Evolutionary conservation across 2,797 vertebrate genomes (phyloP).

Genomic region (Acanthiza pusilla): DNA sequence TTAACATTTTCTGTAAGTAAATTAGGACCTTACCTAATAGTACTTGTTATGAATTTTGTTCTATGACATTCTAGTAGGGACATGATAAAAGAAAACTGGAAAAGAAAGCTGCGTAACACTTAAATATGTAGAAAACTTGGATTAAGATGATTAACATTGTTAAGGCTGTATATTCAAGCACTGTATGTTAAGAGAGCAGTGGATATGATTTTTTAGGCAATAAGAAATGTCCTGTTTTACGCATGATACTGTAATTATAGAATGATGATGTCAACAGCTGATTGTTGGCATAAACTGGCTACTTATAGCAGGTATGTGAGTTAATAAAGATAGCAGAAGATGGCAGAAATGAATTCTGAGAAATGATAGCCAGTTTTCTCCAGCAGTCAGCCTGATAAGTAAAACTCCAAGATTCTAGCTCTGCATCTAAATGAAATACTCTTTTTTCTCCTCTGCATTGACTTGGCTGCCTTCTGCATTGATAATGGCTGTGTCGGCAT

Average conservation of each 20-base stretch:
- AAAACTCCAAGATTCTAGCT: slow-evolving; percentile 75
- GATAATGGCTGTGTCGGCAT: slow-evolving; percentile 99
- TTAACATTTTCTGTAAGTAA: slow-evolving; percentile 62
- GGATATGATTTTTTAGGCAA: slow-evolving; percentile 79
- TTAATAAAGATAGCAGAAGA: slow-evolving; percentile 76
- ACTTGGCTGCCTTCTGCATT: slow-evolving; percentile 98
- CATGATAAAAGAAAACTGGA: slow-evolving; percentile 52
- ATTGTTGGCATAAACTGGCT: slow-evolving; percentile 84
- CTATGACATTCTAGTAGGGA: slow-evolving; percentile 57
- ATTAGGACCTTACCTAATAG: slow-evolving; percentile 61
- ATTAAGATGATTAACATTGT: slow-evolving; percentile 81
- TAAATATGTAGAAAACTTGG: slow-evolving; percentile 80
- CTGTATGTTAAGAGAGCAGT: slow-evolving; percentile 85
- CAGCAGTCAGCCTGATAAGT: slow-evolving; percentile 80
- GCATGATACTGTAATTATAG: slow-evolving; percentile 77
- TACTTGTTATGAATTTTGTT: slow-evolving; percentile 58
- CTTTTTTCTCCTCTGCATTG: slow-evolving; percentile 99
- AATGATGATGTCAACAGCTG: slow-evolving; percentile 78
- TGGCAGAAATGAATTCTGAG: slow-evolving; percentile 80
- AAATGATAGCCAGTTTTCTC: slow-evolving; percentile 84
- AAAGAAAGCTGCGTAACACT: slow-evolving; percentile 53
- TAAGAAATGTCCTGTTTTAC: slow-evolving; percentile 82
- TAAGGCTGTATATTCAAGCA: slow-evolving; percentile 96
- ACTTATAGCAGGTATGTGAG: slow-evolving; percentile 72
- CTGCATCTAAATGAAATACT: slow-evolving; percentile 98